phyloP scores from a whole-genome alignment of 53 echinoderm and acorn worm species.

The Holothuria leucospilota region DNA sequence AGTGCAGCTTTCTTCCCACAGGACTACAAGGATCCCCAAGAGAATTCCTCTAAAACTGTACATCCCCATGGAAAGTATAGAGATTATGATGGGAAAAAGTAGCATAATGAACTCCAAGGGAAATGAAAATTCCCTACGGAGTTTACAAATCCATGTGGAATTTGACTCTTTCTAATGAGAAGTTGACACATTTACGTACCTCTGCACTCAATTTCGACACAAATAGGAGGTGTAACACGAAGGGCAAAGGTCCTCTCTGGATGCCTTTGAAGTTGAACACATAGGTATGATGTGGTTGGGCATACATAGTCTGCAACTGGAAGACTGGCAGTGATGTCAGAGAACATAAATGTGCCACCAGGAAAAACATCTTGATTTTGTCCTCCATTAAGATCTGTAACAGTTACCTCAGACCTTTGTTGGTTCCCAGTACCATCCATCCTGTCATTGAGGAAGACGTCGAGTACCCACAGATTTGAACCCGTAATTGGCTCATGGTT shows the following conservation, averaged over 20 bases:
- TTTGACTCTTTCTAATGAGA: no score
- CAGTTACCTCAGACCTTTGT: constrained; percentile 34
- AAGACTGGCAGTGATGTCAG: background rate
- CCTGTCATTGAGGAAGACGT: constrained; percentile 39
- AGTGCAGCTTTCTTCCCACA: no score
- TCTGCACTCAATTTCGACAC: constrained; percentile 32
- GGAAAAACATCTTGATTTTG: background rate
- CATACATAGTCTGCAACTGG: constrained; percentile 17
- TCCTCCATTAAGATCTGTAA: background rate
- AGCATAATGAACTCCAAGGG: no score
- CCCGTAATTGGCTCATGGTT: constrained; percentile 22
- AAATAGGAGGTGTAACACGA: background rate
- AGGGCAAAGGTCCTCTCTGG: constrained; percentile 15
- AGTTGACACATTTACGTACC: background rate
- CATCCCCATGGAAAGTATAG: no score
- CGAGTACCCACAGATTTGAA: constrained; percentile 9
- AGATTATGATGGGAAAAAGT: no score
- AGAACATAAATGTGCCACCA: background rate
- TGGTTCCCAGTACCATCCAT: constrained; percentile 18
- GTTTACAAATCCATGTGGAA: no score
- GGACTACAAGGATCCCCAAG: no score
- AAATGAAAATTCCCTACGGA: no score
- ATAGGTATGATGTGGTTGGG: constrained; percentile 5
- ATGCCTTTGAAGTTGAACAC: constrained; percentile 35
- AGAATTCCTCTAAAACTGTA: no score